These are phyloP conservation scores for Halichoerus grypus DNA, from an alignment of 2,113 vertebrate genomes.

Conservation along the genomic window DNA sequence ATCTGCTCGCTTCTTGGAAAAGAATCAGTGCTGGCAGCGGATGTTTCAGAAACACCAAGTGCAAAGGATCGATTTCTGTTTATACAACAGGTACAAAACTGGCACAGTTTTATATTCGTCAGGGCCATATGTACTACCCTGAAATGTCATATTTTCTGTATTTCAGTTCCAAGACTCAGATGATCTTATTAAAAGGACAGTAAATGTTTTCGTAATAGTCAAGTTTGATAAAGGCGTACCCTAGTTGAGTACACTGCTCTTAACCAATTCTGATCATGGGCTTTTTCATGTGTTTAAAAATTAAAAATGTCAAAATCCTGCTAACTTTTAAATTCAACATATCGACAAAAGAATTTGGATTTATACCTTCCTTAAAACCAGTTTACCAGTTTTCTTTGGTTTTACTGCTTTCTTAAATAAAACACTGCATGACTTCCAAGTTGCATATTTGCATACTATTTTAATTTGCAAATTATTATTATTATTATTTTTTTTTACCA, in stretches of 20 bases:
- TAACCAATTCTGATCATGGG: slow-evolving; percentile 74
- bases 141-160: slow-evolving; percentile 75
- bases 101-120: slow-evolving; percentile 42
- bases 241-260: slow-evolving; percentile 78
- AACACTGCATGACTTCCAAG: slow-evolving; percentile 90
- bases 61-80: slow-evolving; percentile 69
- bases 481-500: slow-evolving; percentile 80
- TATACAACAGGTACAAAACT: slow-evolving; percentile 53
- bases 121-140: slow-evolving; percentile 77
- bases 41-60: slow-evolving; percentile 77
- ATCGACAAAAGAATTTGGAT: slow-evolving; percentile 68
- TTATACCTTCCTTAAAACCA: slow-evolving; percentile 76
- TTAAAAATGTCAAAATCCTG: slow-evolving; percentile 62
- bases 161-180: slow-evolving; percentile 74
- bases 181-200: slow-evolving; percentile 74
- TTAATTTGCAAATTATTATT: slow-evolving; percentile 85
- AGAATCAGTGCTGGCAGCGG: slow-evolving; percentile 83
- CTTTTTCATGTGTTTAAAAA: slow-evolving; percentile 80
- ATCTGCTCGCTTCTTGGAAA: slow-evolving; percentile 79
- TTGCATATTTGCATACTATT: slow-evolving; percentile 87
- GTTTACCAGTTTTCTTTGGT: slow-evolving; percentile 71
- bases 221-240: slow-evolving; percentile 70
- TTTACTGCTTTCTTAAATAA: slow-evolving; percentile 91
- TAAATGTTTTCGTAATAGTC: slow-evolving; percentile 52
- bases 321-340: slow-evolving; percentile 76